These are phyloP conservation scores for Motacilla tschutschensis DNA, from an alignment of 2,113 vertebrate species.

Conservation along the genomic window DNA sequence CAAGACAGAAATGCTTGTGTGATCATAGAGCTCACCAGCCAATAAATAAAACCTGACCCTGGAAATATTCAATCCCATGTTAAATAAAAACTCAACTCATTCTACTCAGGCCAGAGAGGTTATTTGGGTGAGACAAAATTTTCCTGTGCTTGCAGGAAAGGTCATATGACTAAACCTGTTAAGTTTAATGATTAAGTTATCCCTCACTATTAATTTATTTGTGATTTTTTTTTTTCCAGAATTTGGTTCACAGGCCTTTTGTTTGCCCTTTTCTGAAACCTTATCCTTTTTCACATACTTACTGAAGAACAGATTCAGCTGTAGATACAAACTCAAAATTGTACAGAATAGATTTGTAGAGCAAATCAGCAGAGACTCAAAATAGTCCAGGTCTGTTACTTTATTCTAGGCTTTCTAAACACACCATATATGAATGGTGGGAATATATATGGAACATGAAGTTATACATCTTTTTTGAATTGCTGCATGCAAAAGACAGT, in stretches of 20 bases:
- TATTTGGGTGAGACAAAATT: background rate
- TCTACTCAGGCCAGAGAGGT: background rate
- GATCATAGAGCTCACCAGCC: background rate
- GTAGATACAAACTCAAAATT: background rate
- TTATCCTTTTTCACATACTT: background rate
- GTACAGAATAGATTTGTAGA: background rate
- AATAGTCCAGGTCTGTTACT: background rate
- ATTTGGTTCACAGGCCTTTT: background rate
- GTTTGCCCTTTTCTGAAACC: background rate
- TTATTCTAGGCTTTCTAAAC: background rate
- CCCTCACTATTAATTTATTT: background rate
- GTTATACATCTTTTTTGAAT: constrained; percentile 29
- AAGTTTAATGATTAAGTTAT: background rate
- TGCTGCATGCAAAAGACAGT: background rate
- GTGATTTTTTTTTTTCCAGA: background rate
- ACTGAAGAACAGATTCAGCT: background rate
- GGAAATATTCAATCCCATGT: background rate
- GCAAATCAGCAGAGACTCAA: background rate
- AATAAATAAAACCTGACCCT: background rate
- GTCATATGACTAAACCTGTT: background rate
- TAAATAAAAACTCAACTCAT: background rate
- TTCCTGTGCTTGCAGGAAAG: background rate
- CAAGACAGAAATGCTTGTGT: background rate
- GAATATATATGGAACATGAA: background rate
- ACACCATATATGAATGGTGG: background rate